Evolutionary conservation across 92 coral and sea anemone species (phyloP).

Genomic region (Phenganax stokvisi): DNA sequence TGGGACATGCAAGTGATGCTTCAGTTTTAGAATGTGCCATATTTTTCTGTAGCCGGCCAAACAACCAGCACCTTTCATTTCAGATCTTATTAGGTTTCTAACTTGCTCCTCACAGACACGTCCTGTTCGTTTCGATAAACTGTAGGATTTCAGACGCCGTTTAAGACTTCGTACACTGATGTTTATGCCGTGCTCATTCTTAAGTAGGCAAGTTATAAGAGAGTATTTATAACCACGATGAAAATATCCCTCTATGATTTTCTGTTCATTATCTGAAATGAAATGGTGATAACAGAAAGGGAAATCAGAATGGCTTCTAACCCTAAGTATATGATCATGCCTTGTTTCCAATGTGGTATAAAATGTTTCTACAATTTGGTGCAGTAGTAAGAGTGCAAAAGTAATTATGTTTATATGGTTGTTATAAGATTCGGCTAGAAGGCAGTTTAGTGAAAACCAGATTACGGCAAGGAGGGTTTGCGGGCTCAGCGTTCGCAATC

Average conservation of each 20-base stretch:
- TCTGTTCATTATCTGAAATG: conserved; percentile 26
- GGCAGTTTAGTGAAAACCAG: too few species aligned
- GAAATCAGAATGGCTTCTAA: too few species aligned
- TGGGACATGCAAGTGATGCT: conserved; percentile 49
- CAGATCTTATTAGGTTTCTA: conserved; percentile 36
- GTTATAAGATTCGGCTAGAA: too few species aligned
- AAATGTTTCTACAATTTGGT: too few species aligned
- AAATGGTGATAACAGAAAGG: background rate
- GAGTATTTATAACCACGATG: conserved; percentile 44
- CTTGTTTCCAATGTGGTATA: too few species aligned
- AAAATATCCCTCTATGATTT: conserved; percentile 48
- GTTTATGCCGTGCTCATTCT: conserved; percentile 40
- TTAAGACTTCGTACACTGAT: conserved; percentile 50
- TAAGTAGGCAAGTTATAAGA: conserved; percentile 27
- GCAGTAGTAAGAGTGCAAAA: too few species aligned
- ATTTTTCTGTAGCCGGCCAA: conserved; percentile 57
- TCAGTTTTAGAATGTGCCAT: conserved; percentile 51
- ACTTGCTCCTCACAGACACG: conserved; percentile 43
- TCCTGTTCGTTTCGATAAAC: conserved; percentile 24
- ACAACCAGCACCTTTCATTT: conserved; percentile 53
- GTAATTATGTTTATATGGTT: too few species aligned
- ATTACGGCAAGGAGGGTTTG: too few species aligned
- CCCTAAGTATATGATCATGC: too few species aligned
- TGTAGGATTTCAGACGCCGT: conserved; percentile 41
- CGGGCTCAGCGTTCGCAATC: too few species aligned